Base-by-base conservation (phyloP, 2,113 vertebrate species). In the Ramphastos sulfuratus region DNA sequence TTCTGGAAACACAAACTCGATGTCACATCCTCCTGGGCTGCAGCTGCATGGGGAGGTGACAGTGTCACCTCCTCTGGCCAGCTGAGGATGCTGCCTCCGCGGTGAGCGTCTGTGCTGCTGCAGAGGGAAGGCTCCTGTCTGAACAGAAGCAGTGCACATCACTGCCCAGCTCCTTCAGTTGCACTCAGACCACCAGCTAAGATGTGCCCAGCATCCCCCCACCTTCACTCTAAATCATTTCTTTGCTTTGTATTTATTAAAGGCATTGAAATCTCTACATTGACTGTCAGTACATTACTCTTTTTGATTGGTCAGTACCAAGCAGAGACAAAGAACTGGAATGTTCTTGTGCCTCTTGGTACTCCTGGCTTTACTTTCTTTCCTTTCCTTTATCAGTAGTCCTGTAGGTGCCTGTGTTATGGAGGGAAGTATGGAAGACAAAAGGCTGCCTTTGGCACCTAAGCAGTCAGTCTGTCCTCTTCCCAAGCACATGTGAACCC, bases 1-100 rank as follows among this genome's bases (percentile, higher is more conserved):
- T 93, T 95, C 67, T 95, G 95, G 95, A 88, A 96, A 90, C 35
- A 94, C 33, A 77, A 63, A 86, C 30, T 69, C 12, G 9, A 80
- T 76, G 86, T 83, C 89, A 95, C 31, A 87, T 89, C 74, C 82
- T 93, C 65, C 91, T 91, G 85, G 76, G 60, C 90, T 76, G 70
- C 69, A 84, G 50, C 24, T 93, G 28, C 69, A 11, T 25, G 52
- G 55, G 65, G 94, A 93, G 83, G 55, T 79, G 56, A 69, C 64
- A 42, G 7, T 35, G 9, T 76, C 64, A 80, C 75, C 87, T 92
- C 87, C 69, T 56, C 65, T 46, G 27, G n/a, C 48, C 42, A 56
- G 28, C 44, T 77, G 50, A 80, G 27, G 24, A 55, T 39, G 35
- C 61, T 58, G 7, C 55, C n/a, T 63, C 39, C 2, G 0, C 28